phyloP scores from a whole-genome alignment of 2,888 invertebrate genomes.

The Zaprionus obscuricornis region DNA sequence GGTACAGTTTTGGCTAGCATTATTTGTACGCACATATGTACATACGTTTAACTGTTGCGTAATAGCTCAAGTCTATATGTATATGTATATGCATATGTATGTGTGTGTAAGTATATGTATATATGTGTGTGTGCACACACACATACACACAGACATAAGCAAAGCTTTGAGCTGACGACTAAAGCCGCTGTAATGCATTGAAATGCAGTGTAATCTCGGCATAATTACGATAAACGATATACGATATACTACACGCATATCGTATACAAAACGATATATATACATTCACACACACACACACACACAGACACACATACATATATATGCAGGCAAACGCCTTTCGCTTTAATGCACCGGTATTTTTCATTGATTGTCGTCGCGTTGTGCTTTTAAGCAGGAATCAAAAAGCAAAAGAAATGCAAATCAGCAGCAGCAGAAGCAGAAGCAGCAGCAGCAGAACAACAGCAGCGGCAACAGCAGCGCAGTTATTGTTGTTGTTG shows the following conservation, averaged over 20 bases:
- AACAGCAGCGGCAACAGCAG: no score
- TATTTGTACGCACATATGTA: no score
- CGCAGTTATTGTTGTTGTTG: no score
- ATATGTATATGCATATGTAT: neutral
- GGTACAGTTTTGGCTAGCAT: no score
- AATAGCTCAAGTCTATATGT: neutral
- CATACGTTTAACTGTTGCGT: neutral
- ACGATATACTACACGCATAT: neutral
- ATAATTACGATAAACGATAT: neutral
- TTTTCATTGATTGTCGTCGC: neutral
- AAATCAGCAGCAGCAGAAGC: no score
- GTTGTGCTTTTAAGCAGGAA: conserved; percentile 1
- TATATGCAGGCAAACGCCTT: neutral
- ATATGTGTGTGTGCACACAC: neutral
- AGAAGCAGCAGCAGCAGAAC: no score
- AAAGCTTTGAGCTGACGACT: no score
- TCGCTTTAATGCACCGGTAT: conserved; percentile 1
- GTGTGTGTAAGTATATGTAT: neutral
- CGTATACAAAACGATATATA: no score
- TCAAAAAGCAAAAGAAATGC: conserved; percentile 1
- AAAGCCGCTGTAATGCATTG: no score
- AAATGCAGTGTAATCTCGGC: no score
- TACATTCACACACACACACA: neutral
- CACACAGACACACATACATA: conserved; percentile 14
- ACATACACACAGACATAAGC: neutral